Evolutionary conservation across 2,797 vertebrate species (phyloP).

Genomic region (Takifugu ocellatus): DNA sequence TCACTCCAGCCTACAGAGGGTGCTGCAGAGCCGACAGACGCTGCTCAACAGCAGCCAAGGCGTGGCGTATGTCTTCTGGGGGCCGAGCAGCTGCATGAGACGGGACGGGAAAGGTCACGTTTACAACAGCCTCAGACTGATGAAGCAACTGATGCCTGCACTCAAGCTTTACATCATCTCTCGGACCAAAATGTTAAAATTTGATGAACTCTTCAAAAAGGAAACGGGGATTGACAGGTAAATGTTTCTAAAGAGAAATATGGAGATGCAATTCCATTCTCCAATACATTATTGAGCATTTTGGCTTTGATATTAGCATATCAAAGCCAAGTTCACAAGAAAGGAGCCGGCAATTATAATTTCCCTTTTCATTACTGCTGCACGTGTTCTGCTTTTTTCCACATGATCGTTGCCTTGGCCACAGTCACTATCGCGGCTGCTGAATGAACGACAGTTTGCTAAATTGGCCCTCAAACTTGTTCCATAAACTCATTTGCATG

Average conservation of each 20-base stretch:
- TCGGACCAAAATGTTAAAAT: conserved; percentile 86
- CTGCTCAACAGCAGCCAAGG: conserved; percentile 85
- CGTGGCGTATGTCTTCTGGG: conserved; percentile 91
- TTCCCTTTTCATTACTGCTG: neutral
- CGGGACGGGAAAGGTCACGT: conserved; percentile 85
- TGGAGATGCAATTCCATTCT: too few species aligned
- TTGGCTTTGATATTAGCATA: neutral
- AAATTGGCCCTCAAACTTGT: neutral
- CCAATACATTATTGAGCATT: neutral
- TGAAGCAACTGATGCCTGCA: conserved; percentile 83
- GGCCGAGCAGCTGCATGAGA: conserved; percentile 88
- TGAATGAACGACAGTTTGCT: neutral
- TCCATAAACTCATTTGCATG: conserved; percentile 35
- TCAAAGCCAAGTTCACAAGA: neutral
- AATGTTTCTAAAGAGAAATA: neutral
- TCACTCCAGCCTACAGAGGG: conserved; percentile 89
- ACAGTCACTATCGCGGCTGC: neutral
- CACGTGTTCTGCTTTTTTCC: neutral
- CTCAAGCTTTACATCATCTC: conserved; percentile 84
- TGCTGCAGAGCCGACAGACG: conserved; percentile 80
- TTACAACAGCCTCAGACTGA: conserved; percentile 84
- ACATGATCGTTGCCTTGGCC: neutral
- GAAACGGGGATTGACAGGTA: conserved; percentile 93
- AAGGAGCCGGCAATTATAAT: neutral
- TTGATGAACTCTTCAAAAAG: conserved; percentile 88